Conservation (phyloP, 2,888 invertebrate genomes). For the Nowickia ferox region DNA sequence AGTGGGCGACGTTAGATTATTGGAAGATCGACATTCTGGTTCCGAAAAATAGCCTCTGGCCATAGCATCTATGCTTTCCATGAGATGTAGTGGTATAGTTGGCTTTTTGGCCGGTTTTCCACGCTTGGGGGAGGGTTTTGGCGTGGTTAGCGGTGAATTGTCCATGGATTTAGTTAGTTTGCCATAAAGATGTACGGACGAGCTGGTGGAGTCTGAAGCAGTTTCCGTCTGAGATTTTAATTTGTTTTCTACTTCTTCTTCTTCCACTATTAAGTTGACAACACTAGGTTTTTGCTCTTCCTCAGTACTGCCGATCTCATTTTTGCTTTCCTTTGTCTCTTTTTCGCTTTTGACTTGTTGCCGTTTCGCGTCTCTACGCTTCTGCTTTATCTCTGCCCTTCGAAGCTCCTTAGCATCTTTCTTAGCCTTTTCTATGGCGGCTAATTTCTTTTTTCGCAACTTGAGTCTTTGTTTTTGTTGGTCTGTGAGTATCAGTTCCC, state of each 20-base stretch:
- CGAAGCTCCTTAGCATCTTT: slow-evolving; percentile 75
- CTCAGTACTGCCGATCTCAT: slow-evolving; percentile 11
- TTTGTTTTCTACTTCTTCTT: slow-evolving; percentile 43
- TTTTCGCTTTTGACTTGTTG: slow-evolving; percentile 48
- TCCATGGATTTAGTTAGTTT: slow-evolving; percentile 39
- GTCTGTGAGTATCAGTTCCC: slow-evolving; percentile 80
- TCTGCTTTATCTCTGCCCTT: slow-evolving; percentile 69
- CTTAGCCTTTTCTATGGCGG: slow-evolving; percentile 75
- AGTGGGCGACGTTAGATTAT: neutral
- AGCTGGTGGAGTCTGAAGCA: neutral
- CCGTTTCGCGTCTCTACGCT: slow-evolving; percentile 69
- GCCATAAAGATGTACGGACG: neutral
- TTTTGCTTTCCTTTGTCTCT: slow-evolving; percentile 29
- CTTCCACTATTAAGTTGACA: slow-evolving; percentile 68
- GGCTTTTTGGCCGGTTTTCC: slow-evolving; percentile 75
- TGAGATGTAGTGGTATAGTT: slow-evolving; percentile 76
- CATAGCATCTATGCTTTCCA: slow-evolving; percentile 78
- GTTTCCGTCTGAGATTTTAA: neutral
- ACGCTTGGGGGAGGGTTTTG: slow-evolving; percentile 77
- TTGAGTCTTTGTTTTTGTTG: slow-evolving; percentile 80
- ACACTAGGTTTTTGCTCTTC: slow-evolving; percentile 56
- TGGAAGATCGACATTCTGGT: slow-evolving; percentile 76
- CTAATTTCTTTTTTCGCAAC: slow-evolving; percentile 76
- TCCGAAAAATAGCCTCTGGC: slow-evolving; percentile 82
- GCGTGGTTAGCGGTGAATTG: slow-evolving; percentile 64